Evolutionary conservation across 2,113 vertebrate genomes (phyloP).

Genomic region (Megaceryle torquata): DNA sequence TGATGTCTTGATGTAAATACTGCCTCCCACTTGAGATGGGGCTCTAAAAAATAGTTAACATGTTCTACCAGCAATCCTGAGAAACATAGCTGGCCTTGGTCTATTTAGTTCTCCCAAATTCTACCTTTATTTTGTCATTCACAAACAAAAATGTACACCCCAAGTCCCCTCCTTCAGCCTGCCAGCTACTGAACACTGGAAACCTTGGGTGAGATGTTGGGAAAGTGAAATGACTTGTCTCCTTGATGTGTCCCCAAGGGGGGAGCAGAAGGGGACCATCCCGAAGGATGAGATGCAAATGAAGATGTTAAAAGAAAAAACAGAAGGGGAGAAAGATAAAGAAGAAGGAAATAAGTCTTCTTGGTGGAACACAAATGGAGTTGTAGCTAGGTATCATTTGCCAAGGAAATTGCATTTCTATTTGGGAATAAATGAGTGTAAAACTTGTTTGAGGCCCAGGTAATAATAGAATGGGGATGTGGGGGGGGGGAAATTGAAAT

Average conservation of each 20-base stretch:
- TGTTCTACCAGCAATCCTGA: neutral
- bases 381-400: conserved; percentile 89
- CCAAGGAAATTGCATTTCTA: conserved; percentile 88
- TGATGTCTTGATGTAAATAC: neutral
- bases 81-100: neutral
- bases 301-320: neutral
- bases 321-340: neutral
- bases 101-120: neutral
- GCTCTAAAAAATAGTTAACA: neutral
- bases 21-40: neutral
- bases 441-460: conserved; percentile 82
- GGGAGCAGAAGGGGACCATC: neutral
- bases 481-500: conserved; percentile 89
- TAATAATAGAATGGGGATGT: conserved; percentile 79
- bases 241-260: neutral
- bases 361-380: conserved; percentile 81
- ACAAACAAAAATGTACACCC: accelerated
- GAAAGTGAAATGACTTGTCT: neutral
- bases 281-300: conserved; percentile 23
- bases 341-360: conserved; percentile 60
- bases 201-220: neutral
- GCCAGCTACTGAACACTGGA: neutral
- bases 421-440: conserved; percentile 82
- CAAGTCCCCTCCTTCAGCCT: neutral
- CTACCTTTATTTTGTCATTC: neutral